Evolutionary conservation across 2,888 invertebrate genomes (phyloP), one percentile per base, ranked within the genome.

Genomic region (Pherbina coryleti): DNA sequence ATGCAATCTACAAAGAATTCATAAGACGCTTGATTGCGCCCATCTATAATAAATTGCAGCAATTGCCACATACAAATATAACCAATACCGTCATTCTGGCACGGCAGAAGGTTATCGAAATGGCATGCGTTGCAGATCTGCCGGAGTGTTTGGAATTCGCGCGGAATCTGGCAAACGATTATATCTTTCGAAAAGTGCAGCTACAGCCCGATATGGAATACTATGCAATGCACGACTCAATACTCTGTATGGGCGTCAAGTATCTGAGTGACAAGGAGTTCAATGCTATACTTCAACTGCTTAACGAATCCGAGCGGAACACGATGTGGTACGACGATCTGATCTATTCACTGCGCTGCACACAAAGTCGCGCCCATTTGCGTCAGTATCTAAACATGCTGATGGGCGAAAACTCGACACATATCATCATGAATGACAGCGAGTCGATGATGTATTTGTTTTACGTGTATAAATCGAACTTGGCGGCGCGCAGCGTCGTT

Each of bases 281-380:
- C 37, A 77, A 80, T 5, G 80, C 79, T 3, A 76, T 88, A 0
- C 76, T 88, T 31, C 80, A 80, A 0, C 64, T 83, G 37, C 67
- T 88, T 2, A 31, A 81, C 5, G 73, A 75, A 0, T 76, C 82
- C 0, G 84, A 85, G 37, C 81, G 79, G 0, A 81, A 81, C 11
- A 78, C 85, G 0, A 60, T 76, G 0, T 82, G 76, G 22, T 85
- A 83, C 25, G 85, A 88, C 34, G 89, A 88, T 76, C 79, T 88
- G n/a, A 83, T 87, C 7, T 87, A 86, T 67, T 80, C 86, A 8
- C 74, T 88, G 49, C 86, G 87, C 11, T 88, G 88, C 75, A 86
- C 84, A 0, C 83, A 85, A 75, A 84, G 83, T n/a, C 80, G 80
- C 3, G 79, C 79, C 0, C 87, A 87, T 17, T 76, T 88, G 64